These are phyloP conservation scores for Lutjanus erythropterus DNA, from an alignment of 2,113 vertebrate genomes.

Conservation along the genomic window DNA sequence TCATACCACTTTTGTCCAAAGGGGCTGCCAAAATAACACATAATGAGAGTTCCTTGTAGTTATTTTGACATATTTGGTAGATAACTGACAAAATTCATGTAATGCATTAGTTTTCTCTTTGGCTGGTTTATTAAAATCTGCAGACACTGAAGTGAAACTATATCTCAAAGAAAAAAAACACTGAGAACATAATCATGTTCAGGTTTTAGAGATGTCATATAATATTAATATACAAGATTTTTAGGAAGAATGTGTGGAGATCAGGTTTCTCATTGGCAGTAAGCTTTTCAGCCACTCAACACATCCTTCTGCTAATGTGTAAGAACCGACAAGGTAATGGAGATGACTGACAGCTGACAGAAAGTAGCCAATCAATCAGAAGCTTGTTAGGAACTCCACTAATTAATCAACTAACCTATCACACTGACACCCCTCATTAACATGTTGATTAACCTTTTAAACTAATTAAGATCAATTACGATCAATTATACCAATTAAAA, in stretches of 20 bases:
- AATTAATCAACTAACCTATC: conserved; percentile 73
- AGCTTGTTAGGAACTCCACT: conserved; percentile 57
- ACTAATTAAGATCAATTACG: conserved; percentile 70
- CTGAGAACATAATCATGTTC: neutral
- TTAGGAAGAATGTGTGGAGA: neutral
- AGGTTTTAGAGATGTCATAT: neutral
- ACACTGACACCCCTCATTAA: conserved; percentile 71
- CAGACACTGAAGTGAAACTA: too few species aligned
- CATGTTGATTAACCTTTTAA: conserved; percentile 78
- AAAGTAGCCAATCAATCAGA: conserved; percentile 68
- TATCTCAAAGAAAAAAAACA: too few species aligned
- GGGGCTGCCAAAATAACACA: too few species aligned
- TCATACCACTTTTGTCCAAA: too few species aligned
- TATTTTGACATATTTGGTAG: neutral
- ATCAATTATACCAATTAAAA: conserved; percentile 72
- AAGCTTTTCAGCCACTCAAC: neutral
- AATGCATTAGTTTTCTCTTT: neutral
- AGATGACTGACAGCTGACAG: conserved; percentile 76
- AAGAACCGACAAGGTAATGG: conserved; percentile 12
- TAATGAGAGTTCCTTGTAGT: too few species aligned
- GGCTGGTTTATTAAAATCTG: neutral
- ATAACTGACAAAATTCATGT: neutral
- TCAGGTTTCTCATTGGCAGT: neutral
- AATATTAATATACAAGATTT: neutral
- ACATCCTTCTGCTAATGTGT: neutral